Evolutionary conservation across 2,113 vertebrate species (phyloP).

Genomic region (Phasianus colchicus): DNA sequence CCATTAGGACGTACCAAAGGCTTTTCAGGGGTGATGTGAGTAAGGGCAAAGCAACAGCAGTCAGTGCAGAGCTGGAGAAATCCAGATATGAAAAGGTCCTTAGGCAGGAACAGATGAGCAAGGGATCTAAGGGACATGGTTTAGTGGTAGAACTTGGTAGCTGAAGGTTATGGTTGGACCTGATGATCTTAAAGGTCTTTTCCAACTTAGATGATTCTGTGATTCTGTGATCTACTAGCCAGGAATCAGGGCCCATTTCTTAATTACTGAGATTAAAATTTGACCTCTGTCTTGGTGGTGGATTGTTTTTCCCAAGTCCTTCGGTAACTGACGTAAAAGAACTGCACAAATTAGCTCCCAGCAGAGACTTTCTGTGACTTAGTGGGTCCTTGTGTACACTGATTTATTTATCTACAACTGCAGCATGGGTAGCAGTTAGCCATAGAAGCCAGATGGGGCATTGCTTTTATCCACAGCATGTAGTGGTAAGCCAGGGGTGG

Average conservation of each 20-base stretch:
- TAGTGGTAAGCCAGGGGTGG: not conserved
- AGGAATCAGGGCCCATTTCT: not conserved
- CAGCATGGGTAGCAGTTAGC: not conserved
- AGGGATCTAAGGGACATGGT: not conserved
- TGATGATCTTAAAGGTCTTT: too few species aligned
- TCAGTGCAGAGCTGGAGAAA: not conserved
- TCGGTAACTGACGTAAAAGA: not conserved
- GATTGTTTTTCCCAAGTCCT: not conserved
- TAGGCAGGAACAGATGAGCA: not conserved
- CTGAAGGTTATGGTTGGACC: too few species aligned
- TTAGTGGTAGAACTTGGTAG: too few species aligned
- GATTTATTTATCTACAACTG: slow-evolving; percentile 21
- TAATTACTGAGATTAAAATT: slow-evolving; percentile 28
- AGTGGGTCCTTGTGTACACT: not conserved
- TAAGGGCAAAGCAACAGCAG: not conserved
- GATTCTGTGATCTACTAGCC: not conserved
- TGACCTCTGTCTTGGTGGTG: not conserved
- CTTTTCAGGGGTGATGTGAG: not conserved
- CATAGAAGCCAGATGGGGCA: not conserved
- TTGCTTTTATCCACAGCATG: not conserved
- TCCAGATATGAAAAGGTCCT: not conserved
- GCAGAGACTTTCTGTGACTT: not conserved
- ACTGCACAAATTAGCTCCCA: not conserved
- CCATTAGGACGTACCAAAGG: not conserved
- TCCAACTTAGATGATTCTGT: too few species aligned